Percentiles rank a stretch among this genome's conserved stretches.
Conservation (phyloP, 2,113 vertebrate species). For the Microtus richardsoni region DNA sequence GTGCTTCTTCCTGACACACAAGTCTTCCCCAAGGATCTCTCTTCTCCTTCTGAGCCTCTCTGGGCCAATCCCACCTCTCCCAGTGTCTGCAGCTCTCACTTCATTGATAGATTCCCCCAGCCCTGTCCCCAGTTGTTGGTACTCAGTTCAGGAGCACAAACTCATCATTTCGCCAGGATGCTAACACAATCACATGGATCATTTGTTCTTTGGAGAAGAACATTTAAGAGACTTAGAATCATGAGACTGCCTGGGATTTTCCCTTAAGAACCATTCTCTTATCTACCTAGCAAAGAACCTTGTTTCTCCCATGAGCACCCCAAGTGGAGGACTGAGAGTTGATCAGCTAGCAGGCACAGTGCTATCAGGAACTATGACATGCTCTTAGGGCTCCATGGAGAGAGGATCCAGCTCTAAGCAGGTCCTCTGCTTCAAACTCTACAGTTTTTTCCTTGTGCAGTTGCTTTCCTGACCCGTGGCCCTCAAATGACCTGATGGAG, state of each 20-base stretch:
- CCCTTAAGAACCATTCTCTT: slow-evolving; percentile 5
- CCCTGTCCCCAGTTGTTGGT: not conserved
- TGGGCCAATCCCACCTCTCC: not conserved
- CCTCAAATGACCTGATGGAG: not conserved
- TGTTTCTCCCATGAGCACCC: not conserved
- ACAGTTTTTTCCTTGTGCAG: not conserved
- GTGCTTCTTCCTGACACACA: not conserved
- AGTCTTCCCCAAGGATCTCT: not conserved
- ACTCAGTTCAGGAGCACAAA: not conserved
- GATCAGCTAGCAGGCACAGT: not conserved
- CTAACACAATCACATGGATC: not conserved
- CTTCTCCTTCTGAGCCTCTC: not conserved
- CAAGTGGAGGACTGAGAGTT: not conserved
- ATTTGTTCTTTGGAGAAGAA: not conserved
- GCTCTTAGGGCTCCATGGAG: not conserved
- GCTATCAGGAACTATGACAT: not conserved
- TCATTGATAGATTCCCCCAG: not conserved
- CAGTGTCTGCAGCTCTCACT: not conserved
- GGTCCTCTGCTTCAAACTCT: not conserved
- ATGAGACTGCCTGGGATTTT: not conserved
- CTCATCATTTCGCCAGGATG: not conserved
- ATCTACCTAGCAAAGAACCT: not conserved
- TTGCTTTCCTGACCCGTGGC: not conserved
- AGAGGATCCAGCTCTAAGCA: not conserved
- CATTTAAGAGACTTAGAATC: not conserved